These are phyloP conservation scores for Xanthostigma xanthostigma DNA, from an alignment of 2,888 invertebrate genomes.

Conservation along the genomic window DNA sequence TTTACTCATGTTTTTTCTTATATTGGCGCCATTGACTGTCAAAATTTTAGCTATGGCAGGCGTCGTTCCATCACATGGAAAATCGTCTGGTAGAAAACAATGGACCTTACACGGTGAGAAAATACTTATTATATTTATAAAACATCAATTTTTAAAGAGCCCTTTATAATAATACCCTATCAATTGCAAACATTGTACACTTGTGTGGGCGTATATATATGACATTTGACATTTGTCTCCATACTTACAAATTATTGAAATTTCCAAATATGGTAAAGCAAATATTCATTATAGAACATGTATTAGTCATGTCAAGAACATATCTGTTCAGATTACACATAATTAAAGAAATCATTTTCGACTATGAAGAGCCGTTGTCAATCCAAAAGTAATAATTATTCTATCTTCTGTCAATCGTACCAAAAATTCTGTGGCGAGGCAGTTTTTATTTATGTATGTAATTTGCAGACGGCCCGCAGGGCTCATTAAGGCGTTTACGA, in stretches of 20 bases:
- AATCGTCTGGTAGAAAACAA: constrained; percentile 52
- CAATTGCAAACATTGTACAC: too few species aligned
- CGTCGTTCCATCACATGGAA: constrained; percentile 36
- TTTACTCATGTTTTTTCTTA: too few species aligned
- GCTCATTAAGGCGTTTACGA: constrained; percentile 45
- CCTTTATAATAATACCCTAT: not conserved
- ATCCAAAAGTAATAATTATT: too few species aligned
- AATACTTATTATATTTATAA: constrained; percentile 1
- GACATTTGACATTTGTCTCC: not conserved
- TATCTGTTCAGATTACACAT: too few species aligned
- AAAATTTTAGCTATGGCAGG: constrained; percentile 31
- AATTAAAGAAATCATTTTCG: too few species aligned
- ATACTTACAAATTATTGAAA: not conserved
- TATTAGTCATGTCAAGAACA: too few species aligned
- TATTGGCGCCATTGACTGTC: too few species aligned
- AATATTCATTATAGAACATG: too few species aligned
- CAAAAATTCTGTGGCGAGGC: too few species aligned
- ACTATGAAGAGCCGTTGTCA: too few species aligned
- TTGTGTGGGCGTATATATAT: not conserved
- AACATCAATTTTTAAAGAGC: not conserved
- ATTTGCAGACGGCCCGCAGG: constrained; percentile 46
- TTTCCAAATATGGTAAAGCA: not conserved
- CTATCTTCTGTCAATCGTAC: too few species aligned
- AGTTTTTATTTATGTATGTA: not conserved
- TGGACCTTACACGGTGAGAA: constrained; percentile 59